A percentile compares a stretch with the other conserved stretches of the same genome.
These are phyloP conservation scores for Galeruca laticollis DNA, from an alignment of 2,888 invertebrate genomes.

Conservation along the genomic window DNA sequence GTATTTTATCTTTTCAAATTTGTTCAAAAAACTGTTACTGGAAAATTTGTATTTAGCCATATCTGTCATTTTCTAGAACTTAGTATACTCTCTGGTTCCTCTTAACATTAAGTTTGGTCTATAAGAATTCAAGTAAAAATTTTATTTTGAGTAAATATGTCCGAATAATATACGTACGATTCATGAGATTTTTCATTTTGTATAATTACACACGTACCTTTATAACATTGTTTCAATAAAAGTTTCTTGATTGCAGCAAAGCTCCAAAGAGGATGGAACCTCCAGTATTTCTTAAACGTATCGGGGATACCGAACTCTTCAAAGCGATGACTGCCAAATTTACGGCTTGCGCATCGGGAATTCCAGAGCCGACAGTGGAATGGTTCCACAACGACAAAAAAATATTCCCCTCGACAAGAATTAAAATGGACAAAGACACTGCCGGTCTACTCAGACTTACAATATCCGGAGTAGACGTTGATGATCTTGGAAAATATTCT, in stretches of 20 bases:
- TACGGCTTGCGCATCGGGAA: slow-evolving; percentile 91
- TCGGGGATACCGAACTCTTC: slow-evolving; percentile 88
- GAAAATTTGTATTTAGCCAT: no score
- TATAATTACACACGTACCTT: no score
- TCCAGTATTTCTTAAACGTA: slow-evolving; percentile 88
- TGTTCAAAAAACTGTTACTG: no score
- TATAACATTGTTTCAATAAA: not conserved
- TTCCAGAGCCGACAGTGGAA: slow-evolving; percentile 89
- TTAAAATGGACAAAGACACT: slow-evolving; percentile 84
- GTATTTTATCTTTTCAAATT: not conserved
- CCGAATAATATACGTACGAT: no score
- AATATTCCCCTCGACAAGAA: slow-evolving; percentile 84
- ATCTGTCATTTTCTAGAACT: no score
- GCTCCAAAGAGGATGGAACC: slow-evolving; percentile 82
- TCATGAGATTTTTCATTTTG: no score
- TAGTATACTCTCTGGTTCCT: no score
- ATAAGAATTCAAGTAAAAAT: no score
- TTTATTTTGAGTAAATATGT: no score
- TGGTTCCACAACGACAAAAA: slow-evolving; percentile 86
- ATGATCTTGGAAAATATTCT: slow-evolving; percentile 87
- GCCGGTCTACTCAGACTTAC: slow-evolving; percentile 86
- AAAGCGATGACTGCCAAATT: slow-evolving; percentile 92
- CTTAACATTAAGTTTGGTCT: no score
- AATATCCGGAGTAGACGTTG: slow-evolving; percentile 81
- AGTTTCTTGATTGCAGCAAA: slow-evolving; percentile 69